Evolutionary conservation across 2,888 invertebrate species (phyloP), one percentile per base, ranked within the genome.

Genomic region (Caenorhabditis becei): DNA sequence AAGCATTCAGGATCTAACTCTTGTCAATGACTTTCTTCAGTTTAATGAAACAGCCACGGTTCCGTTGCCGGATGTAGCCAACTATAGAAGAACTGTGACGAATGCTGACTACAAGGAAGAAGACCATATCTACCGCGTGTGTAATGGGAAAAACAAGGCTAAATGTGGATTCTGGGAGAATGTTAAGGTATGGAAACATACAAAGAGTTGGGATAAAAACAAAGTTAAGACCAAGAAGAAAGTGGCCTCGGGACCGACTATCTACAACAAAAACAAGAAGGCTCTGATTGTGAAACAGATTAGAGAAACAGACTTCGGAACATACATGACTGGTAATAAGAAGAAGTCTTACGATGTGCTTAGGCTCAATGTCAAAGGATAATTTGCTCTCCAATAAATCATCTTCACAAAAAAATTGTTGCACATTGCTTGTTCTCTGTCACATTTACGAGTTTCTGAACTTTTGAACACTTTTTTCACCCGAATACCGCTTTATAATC

Each of bases 101-200:
- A 47, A 67, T 20, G 61, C 47, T 0, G n/a, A 67, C 11, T 53
- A 7, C 4, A 16, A 62, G 0, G 49, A 54, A 0, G 54, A 66
- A 23, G 62, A 72, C 18, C 63, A 72, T 32, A 0, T 72, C 0
- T 72, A 58, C 37, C 18, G 63, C 35, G 72, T 72, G 32, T 72
- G 72, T 37, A 72, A 47, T 35, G 63, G 49, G 1, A 72, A 72
- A 49, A 72, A 72, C 35, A 56, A 63, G 63, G 26, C n/a, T 2
- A 72, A 11, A n/a, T 72, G 72, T 16, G 72, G 72, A 11, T 63
- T 20, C 37, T 72, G 72, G 72, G 72, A 63, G 56, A 72, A 72
- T 56, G 63, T 72, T n/a, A 63, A 63, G 62, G 70, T 67, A 20
- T 11, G 2, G 18, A 10, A 18, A 4, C n/a, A 10, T 14, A 14